Base-by-base conservation (phyloP, 2,113 vertebrate genomes). In the Microtus richardsoni region DNA sequence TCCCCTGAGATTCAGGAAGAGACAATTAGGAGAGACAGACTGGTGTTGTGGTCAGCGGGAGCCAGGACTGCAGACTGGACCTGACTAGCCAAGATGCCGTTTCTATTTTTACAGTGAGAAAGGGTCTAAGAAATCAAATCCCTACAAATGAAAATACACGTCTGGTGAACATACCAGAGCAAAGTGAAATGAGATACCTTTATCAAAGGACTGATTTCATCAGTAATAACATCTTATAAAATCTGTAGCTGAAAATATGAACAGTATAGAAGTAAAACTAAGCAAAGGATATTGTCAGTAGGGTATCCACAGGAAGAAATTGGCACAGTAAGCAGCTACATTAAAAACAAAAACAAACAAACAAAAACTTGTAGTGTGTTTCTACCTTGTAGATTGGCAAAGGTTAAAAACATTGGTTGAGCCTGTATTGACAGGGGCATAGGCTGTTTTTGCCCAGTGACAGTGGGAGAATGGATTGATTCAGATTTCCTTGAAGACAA, bases 401-500 rank as follows among this genome's bases (percentile, higher is more conserved):
- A 90, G 71, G 33, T 90, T 95, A 82, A 92, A 91, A 70, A 75
- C 41, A 19, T 92, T 87, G 84, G 86, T 47, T 64, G 24, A 58
- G 33, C 17, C 10, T 30, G 7, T n/a, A 49, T 79, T 74, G 36
- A 44, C 30, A 85, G 22, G 66, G 49, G 17, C 17, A 3, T 70
- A 44, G 21, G 4, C 39, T 75, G 3, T 7, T 19, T 44, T 70
- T 44, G 36, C 22, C 28, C 28, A 30, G 24, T 62, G 17, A 62
- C 82, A 39, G 8, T 64, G 58, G 41, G 10, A 70, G 62, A 85
- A 58, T 64, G 60, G 66, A 22, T 88, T 64, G 71, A 80, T 80
- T 84, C 33, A 60, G 13, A 77, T 78, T 92, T 95, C 87, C 80
- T 66, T 60, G 85, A 96, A 88, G 73, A 77, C 39, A 58, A n/a